Conservation (phyloP, 1,140 invertebrate genomes). For the Drosophila bocki region DNA sequence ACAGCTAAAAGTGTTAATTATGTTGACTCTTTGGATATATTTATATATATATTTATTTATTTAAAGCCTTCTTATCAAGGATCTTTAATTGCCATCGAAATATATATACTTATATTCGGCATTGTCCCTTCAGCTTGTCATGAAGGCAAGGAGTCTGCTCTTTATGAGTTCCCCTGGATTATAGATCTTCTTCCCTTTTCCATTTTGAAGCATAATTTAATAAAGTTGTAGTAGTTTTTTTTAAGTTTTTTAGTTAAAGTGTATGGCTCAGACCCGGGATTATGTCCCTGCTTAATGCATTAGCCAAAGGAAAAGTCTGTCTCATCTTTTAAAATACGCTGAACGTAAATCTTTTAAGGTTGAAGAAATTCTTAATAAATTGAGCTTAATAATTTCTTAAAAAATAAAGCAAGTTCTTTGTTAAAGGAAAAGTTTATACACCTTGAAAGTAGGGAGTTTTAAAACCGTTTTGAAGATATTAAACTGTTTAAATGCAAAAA, state of each 20-base stretch:
- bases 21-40: neutral
- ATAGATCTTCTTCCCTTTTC: neutral
- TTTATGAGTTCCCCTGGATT: neutral
- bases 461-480: too few species aligned
- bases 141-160: neutral
- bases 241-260: slow-evolving; percentile 1
- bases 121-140: neutral
- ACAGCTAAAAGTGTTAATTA: neutral
- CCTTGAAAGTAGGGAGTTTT: too few species aligned
- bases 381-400: too few species aligned
- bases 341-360: too few species aligned
- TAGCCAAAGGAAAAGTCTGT: neutral
- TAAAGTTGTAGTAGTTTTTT: neutral
- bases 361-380: too few species aligned
- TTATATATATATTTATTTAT: neutral
- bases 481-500: neutral
- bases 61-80: too few species aligned
- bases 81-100: neutral
- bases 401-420: neutral
- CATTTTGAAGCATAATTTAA: slow-evolving; percentile 10
- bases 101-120: neutral
- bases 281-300: slow-evolving; percentile 27
- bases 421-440: too few species aligned
- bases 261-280: slow-evolving; percentile 1
- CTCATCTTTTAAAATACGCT: too few species aligned